phyloP scores from a whole-genome alignment of 2,113 vertebrate species.

The Glaucomys volans region DNA sequence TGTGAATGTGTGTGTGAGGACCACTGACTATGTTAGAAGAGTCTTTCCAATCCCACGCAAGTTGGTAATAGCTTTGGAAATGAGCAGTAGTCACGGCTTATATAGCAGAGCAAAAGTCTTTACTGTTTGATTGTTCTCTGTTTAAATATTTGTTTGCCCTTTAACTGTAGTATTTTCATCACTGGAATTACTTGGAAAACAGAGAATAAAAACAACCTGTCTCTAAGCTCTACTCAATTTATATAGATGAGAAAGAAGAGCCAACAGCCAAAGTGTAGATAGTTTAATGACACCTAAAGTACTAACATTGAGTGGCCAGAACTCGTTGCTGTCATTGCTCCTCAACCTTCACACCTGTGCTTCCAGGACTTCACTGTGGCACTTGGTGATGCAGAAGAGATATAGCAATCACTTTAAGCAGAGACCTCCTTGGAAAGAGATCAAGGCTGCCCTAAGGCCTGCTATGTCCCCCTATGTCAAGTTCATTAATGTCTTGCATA shows the following conservation, averaged over 20 bases:
- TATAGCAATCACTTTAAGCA: neutral
- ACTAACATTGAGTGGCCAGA: neutral
- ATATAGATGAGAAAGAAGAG: neutral
- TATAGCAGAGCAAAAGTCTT: neutral
- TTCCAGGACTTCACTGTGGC: neutral
- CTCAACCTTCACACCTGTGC: rapidly evolving
- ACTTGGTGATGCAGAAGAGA: neutral
- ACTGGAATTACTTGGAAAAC: neutral
- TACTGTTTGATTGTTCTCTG: neutral
- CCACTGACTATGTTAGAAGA: neutral
- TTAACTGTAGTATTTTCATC: neutral
- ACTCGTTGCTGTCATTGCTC: neutral
- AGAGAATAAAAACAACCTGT: neutral
- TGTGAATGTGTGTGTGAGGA: neutral
- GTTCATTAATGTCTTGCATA: no score
- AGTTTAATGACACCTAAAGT: neutral
- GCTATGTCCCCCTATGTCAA: neutral
- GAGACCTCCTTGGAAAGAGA: neutral
- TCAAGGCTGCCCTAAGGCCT: rapidly evolving
- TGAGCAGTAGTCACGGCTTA: neutral
- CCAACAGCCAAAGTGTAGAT: neutral
- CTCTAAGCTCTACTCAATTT: neutral
- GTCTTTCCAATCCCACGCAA: neutral
- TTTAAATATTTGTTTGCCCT: neutral
- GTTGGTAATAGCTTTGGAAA: neutral